Conservation (phyloP, 2,113 vertebrate species). For the Cyprinodon tularosa region DNA sequence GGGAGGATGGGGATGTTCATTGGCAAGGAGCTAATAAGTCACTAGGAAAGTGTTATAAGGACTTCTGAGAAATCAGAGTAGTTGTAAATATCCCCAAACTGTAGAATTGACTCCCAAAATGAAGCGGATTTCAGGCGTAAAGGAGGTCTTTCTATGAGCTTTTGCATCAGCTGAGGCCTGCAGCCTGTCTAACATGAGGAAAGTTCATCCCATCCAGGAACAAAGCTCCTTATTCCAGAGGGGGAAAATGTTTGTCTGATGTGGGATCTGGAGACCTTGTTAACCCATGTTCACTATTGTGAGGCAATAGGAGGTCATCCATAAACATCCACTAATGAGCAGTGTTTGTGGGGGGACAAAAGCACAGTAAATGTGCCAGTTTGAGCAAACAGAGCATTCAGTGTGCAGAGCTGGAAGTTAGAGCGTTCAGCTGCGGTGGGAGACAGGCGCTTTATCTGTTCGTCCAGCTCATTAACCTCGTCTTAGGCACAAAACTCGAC, state of each 20-base stretch:
- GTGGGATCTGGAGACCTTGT: conserved; percentile 31
- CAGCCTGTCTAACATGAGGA: conserved; percentile 22
- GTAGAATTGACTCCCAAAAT: neutral
- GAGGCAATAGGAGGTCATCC: conserved; percentile 41
- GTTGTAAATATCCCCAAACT: neutral
- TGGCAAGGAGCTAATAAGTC: too few species aligned
- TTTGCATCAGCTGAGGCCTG: neutral
- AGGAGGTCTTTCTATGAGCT: neutral
- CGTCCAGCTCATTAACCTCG: conserved; percentile 61
- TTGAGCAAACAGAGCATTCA: conserved; percentile 59
- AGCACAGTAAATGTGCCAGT: conserved; percentile 43
- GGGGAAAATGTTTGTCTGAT: conserved; percentile 29
- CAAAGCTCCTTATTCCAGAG: neutral
- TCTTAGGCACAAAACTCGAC: neutral
- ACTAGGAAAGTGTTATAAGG: too few species aligned
- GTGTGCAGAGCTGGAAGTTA: conserved; percentile 53
- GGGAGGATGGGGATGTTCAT: too few species aligned
- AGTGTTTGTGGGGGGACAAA: conserved; percentile 41
- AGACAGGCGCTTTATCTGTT: conserved; percentile 23
- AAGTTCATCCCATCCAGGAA: conserved; percentile 32
- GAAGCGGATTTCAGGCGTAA: neutral
- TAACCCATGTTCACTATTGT: conserved; percentile 43
- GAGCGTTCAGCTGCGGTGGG: conserved; percentile 20
- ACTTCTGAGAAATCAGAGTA: too few species aligned
- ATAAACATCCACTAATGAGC: conserved; percentile 66